Percentiles rank a stretch among this genome's conserved stretches.
Evolutionary conservation across 2,888 invertebrate genomes (phyloP).

Genomic region (Xylota sylvarum): DNA sequence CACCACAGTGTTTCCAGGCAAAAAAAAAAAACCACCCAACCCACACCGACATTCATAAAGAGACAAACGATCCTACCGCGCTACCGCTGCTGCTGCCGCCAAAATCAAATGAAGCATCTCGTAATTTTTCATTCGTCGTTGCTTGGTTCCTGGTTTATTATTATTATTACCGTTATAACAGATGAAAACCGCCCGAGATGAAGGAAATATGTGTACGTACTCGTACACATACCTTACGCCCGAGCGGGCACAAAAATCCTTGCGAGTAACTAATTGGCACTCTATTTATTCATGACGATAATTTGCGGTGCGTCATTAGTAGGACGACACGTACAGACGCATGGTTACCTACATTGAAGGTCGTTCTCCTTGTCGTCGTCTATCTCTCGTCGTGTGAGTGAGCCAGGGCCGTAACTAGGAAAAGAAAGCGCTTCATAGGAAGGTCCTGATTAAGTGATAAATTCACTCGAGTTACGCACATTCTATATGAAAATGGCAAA

Average conservation of each 20-base stretch:
- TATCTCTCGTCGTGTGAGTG: not conserved
- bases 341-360: constrained; percentile 11
- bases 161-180: constrained; percentile 45
- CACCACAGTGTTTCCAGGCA: not conserved
- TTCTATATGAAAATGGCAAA: constrained; percentile 1
- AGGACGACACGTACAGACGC: constrained; percentile 30
- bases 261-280: constrained; percentile 68
- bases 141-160: constrained; percentile 60
- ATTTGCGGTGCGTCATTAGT: constrained; percentile 65
- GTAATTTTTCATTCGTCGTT: constrained; percentile 81
- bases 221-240: not conserved
- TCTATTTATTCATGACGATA: constrained; percentile 74
- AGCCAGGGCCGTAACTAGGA: not conserved
- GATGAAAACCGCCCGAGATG: constrained; percentile 36
- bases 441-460: constrained; percentile 46
- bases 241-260: constrained; percentile 36
- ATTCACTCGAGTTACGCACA: constrained; percentile 30
- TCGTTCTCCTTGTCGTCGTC: not conserved
- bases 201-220: constrained; percentile 17
- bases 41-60: not conserved
- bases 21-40: constrained; percentile 1
- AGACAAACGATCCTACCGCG: constrained; percentile 12
- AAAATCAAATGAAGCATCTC: constrained; percentile 82
- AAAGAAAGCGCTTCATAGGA: not conserved
- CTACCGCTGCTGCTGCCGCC: constrained; percentile 21